phyloP scores from a whole-genome alignment of 2,797 vertebrate genomes.

The Jordanella pulchra region DNA sequence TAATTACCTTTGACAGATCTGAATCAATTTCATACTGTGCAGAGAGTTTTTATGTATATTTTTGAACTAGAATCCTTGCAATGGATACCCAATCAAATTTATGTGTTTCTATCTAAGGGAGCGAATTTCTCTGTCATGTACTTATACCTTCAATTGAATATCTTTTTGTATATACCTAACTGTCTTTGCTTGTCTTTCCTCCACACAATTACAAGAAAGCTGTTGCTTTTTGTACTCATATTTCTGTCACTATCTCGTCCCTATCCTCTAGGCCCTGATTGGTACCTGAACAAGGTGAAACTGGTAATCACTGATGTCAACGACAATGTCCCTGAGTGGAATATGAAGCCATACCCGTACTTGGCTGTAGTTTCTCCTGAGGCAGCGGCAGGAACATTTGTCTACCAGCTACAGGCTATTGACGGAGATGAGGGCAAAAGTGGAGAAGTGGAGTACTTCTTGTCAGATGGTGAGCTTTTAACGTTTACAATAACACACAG shows the following conservation, averaged over 20 bases:
- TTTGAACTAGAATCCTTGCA: conserved; percentile 13
- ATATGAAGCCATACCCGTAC: conserved; percentile 87
- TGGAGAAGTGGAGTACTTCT: conserved; percentile 87
- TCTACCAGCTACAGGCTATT: conserved; percentile 86
- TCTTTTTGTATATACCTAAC: conserved; percentile 26
- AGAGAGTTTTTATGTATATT: conserved; percentile 16
- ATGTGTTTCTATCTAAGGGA: conserved; percentile 27
- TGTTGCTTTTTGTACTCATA: conserved; percentile 71
- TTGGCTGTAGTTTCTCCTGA: conserved; percentile 83
- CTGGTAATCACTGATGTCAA: conserved; percentile 87
- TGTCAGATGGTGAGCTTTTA: conserved; percentile 84
- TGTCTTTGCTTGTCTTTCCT: conserved; percentile 52
- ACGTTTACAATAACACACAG: neutral
- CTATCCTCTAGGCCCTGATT: conserved; percentile 81
- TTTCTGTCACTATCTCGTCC: conserved; percentile 57
- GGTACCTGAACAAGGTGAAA: conserved; percentile 85
- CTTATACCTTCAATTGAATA: conserved; percentile 46
- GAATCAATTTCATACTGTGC: conserved; percentile 12
- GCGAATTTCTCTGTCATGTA: conserved; percentile 33
- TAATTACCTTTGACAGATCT: conserved; percentile 39
- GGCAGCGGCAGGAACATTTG: conserved; percentile 74
- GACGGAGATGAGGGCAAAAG: conserved; percentile 85
- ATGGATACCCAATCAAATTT: conserved; percentile 32
- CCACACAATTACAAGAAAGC: conserved; percentile 69
- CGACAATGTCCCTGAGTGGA: conserved; percentile 87